A percentile compares a stretch with the other conserved stretches of the same genome.
phyloP scores from a whole-genome alignment of 2,797 vertebrate genomes.

The Gorsachius magnificus region DNA sequence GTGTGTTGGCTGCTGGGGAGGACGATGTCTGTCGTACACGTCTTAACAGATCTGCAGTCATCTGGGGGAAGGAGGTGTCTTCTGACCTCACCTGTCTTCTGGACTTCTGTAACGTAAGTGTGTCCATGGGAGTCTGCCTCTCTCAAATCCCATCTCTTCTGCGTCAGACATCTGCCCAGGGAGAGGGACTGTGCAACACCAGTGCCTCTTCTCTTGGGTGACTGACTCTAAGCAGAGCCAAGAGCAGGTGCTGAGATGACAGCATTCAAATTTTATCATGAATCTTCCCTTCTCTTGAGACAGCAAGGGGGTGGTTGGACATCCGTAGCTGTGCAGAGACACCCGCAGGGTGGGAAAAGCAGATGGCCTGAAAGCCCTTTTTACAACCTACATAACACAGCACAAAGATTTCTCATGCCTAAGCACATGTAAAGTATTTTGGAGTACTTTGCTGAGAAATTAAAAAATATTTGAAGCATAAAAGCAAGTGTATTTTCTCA shows the following conservation, averaged over 20 bases:
- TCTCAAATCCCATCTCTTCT: background rate
- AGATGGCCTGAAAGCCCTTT: background rate
- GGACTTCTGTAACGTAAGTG: too few species aligned
- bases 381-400: rapidly evolving
- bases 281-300: background rate
- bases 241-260: background rate
- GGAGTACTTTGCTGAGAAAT: background rate
- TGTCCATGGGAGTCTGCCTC: rapidly evolving
- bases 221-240: background rate
- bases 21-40: rapidly evolving
- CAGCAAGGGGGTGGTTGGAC: background rate
- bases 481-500: background rate
- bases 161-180: background rate
- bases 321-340: background rate
- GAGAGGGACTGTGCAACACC: rapidly evolving
- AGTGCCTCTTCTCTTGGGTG: background rate
- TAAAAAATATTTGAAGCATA: background rate
- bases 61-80: background rate
- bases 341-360: background rate
- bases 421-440: background rate
- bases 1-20: background rate
- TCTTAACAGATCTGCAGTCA: background rate
- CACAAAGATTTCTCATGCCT: background rate
- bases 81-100: background rate
- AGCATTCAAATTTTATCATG: background rate